Evolutionary conservation across 2,113 vertebrate species (phyloP).

Genomic region (Periophthalmus modestus): DNA sequence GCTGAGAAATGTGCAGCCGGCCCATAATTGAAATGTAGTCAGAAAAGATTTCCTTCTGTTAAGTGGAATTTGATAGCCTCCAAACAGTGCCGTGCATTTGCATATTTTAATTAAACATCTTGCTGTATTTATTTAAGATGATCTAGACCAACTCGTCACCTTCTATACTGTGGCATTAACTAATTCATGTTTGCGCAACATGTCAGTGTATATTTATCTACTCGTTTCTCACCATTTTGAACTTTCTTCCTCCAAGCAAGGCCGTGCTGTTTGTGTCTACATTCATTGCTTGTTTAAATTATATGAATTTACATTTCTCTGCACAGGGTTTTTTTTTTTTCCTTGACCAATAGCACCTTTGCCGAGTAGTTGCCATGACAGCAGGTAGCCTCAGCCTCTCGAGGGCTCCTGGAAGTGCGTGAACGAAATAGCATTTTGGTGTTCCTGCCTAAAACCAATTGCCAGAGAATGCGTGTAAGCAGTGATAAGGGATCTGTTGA

Average conservation of each 20-base stretch:
- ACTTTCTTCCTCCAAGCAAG: constrained; percentile 26
- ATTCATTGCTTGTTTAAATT: constrained; percentile 27
- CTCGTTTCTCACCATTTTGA: constrained; percentile 52
- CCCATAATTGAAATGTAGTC: constrained; percentile 72
- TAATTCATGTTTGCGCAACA: constrained; percentile 67
- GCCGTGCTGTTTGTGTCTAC: background rate
- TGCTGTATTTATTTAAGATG: constrained; percentile 44
- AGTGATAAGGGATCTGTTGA: constrained; percentile 34
- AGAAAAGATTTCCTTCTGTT: constrained; percentile 60
- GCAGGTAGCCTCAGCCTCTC: constrained; percentile 50
- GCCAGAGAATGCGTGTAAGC: constrained; percentile 22
- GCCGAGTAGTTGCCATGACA: constrained; percentile 71
- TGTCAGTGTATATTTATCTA: constrained; percentile 63
- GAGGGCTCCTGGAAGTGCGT: constrained; percentile 29
- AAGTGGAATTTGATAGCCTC: constrained; percentile 69
- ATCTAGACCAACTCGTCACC: constrained; percentile 68
- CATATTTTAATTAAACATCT: constrained; percentile 82
- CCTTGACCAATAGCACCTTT: constrained; percentile 65
- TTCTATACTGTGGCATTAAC: constrained; percentile 61
- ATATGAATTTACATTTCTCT: constrained; percentile 50
- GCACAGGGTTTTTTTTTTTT: constrained; percentile 24
- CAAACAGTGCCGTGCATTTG: constrained; percentile 67
- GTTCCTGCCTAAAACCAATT: constrained; percentile 26
- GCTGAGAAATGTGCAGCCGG: constrained; percentile 41
- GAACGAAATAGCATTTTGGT: constrained; percentile 30